Conservation (phyloP, 2,888 invertebrate species). For the Aspidiotus destructor region DNA sequence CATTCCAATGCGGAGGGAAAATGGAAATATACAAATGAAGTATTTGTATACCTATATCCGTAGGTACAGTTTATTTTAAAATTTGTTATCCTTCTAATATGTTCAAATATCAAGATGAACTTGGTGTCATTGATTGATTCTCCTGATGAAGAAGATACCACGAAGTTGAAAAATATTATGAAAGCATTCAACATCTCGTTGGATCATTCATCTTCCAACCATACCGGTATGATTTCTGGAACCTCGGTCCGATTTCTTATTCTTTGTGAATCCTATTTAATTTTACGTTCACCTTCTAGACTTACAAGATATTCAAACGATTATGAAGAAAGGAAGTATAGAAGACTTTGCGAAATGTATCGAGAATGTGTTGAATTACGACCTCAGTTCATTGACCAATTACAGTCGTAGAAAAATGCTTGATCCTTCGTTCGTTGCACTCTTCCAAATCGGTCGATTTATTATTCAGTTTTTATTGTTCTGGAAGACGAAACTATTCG, state of each 20-base stretch:
- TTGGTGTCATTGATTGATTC: background rate
- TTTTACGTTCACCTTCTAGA: background rate
- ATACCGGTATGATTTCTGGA: background rate
- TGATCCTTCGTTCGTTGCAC: background rate
- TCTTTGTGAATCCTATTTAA: background rate
- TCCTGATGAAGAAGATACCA: background rate
- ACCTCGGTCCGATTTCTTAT: no score
- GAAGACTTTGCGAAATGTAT: background rate
- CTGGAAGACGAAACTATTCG: background rate
- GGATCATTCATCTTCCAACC: background rate
- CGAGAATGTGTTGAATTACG: background rate
- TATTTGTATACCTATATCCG: background rate
- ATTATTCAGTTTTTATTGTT: conserved; percentile 1
- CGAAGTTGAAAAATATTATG: background rate
- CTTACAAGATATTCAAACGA: background rate
- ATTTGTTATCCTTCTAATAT: background rate
- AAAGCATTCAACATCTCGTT: background rate
- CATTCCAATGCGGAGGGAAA: no score
- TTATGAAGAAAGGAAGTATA: background rate
- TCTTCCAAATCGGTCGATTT: background rate
- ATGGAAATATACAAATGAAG: background rate
- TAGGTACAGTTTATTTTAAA: background rate
- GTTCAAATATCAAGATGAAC: background rate
- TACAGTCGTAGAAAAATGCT: background rate
- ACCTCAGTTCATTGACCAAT: background rate